A percentile compares a stretch with the other conserved stretches of the same genome.
Evolutionary conservation across 2,888 invertebrate genomes (phyloP).

Genomic region (Pseudolycoriella hygida): DNA sequence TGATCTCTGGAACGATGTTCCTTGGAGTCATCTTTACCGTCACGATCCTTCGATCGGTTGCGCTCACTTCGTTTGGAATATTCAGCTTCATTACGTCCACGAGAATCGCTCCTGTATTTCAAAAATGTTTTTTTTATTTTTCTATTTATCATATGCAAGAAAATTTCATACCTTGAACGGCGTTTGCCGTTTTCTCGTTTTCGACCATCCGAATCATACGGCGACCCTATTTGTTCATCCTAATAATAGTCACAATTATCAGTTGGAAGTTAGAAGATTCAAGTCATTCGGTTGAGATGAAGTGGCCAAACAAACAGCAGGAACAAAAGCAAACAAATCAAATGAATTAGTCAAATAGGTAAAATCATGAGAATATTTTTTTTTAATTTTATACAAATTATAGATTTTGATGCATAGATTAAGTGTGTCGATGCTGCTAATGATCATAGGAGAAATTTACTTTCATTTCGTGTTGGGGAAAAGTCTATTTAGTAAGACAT

Average conservation of each 20-base stretch:
- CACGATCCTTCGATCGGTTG: constrained; percentile 3
- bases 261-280: neutral
- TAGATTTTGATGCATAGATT: no score
- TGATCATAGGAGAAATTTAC: no score
- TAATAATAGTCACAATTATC: neutral
- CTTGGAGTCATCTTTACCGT: neutral
- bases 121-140: neutral
- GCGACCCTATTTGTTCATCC: neutral
- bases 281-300: neutral
- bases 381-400: neutral
- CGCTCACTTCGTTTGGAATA: constrained; percentile 6
- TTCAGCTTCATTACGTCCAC: neutral
- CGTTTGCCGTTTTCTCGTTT: neutral
- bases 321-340: constrained; percentile 14
- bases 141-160: neutral
- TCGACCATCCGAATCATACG: neutral
- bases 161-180: neutral
- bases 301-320: constrained; percentile 15
- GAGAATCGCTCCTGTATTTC: neutral
- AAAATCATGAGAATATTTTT: neutral
- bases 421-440: no score
- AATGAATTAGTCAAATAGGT: constrained; percentile 12
- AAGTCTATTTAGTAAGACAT: no score
- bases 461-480: no score
- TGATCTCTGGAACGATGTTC: constrained; percentile 6